phyloP scores from a whole-genome alignment of 2,797 vertebrate species.

The Danio kyathit region DNA sequence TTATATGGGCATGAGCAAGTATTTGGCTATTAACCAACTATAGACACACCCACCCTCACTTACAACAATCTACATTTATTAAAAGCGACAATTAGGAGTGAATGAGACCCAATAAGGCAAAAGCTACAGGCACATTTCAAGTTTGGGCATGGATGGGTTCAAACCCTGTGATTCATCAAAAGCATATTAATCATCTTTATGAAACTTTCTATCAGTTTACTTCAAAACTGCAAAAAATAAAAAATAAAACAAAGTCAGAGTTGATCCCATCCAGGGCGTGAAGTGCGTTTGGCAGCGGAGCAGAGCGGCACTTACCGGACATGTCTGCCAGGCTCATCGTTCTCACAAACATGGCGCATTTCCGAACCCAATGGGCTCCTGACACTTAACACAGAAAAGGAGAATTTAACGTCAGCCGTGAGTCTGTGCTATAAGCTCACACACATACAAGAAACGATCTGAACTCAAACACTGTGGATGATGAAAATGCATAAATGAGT shows the following conservation, averaged over 20 bases:
- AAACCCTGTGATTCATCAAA: slow-evolving; percentile 34
- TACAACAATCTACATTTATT: neutral
- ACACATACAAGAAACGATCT: slow-evolving; percentile 17
- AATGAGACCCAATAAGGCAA: slow-evolving; percentile 1
- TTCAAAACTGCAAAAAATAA: neutral
- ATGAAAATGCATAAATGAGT: slow-evolving; percentile 12
- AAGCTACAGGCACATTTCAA: slow-evolving; percentile 46
- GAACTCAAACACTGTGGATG: slow-evolving; percentile 1
- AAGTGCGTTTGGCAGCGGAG: slow-evolving; percentile 27
- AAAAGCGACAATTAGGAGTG: neutral
- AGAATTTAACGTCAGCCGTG: slow-evolving; percentile 61
- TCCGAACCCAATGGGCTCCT: slow-evolving; percentile 68
- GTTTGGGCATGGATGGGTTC: slow-evolving; percentile 42
- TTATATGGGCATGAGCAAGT: neutral
- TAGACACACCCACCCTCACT: neutral
- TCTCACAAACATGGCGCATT: slow-evolving; percentile 68
- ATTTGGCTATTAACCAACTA: neutral
- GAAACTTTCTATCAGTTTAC: neutral
- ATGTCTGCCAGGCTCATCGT: slow-evolving; percentile 69
- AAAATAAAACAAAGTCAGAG: neutral
- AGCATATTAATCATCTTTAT: slow-evolving; percentile 30
- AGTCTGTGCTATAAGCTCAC: slow-evolving; percentile 1
- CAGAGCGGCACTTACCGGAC: slow-evolving; percentile 65
- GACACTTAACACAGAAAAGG: slow-evolving; percentile 68
- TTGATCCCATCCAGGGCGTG: slow-evolving; percentile 38